Base-by-base conservation (phyloP, 2,797 vertebrate genomes). In the Coreius guichenoti region DNA sequence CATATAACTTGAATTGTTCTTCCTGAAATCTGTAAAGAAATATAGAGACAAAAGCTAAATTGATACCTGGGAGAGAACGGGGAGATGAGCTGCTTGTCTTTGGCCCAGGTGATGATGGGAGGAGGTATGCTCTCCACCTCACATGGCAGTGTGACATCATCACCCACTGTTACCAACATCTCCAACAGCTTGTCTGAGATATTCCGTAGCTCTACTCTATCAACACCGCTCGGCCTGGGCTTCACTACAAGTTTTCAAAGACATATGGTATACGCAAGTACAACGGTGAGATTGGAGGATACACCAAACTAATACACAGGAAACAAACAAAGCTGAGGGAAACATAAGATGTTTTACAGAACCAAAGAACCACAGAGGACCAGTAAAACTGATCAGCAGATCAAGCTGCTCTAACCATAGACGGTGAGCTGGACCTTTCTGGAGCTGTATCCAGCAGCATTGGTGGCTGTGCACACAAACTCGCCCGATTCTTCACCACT, bases 381-480 rank as follows among this genome's bases (percentile, higher is more conserved):
- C 8, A 16, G 75, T 36, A 58, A 33, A 61, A 81, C 3, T 21
- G 9, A 67, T n/a, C 11, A 51, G 54, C 56, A 79, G 81, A 47
- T 19, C 2, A 29, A 33, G 13, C 67, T 36, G 70, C 36, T 84
- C 93, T 92, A 94, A 99, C 98, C 97, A 4, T 99, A 99, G 90
- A 99, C 97, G 0, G 98, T 98, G 87, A 99, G 95, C 83, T 99
- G 98, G 78, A 99, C 97, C 91, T 97, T 99, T 88, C 96, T 96
- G 5, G 96, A 95, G 84, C 95, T 95, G 0, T 94, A 95, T 85
- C 98, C 98, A 0, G 98, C 98, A 7, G 96, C 93, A 1, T 99
- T 99, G 86, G 96, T 96, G 88, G 98, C 98, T 0, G 95, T 97
- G 90, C 98, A 99, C 77, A 96, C 39, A 2, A 98, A 99, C 77